These are phyloP conservation scores for Rhinichthys klamathensis DNA, from an alignment of 2,113 vertebrate species.

Conservation along the genomic window DNA sequence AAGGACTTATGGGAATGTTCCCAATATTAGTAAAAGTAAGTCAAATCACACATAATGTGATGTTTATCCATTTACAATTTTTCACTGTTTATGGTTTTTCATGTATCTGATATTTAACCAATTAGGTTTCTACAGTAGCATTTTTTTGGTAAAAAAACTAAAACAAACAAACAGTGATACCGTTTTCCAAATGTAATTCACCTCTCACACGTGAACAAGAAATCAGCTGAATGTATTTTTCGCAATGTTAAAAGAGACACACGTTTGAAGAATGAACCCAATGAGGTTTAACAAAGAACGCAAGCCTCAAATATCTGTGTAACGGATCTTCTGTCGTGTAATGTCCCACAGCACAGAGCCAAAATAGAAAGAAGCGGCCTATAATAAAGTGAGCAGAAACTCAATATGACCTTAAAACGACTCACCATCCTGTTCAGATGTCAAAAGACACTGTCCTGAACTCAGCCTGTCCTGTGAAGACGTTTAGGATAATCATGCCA, in stretches of 20 bases:
- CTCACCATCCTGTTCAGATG: background rate
- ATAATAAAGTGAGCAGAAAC: conserved; percentile 1
- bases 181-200: background rate
- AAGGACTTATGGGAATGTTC: too few species aligned
- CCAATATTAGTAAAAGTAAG: too few species aligned
- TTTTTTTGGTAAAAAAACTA: background rate
- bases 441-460: background rate
- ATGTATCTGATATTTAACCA: too few species aligned
- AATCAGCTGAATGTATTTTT: too few species aligned
- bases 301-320: background rate
- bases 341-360: background rate
- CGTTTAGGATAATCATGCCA: background rate
- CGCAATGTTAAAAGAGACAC: background rate
- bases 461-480: background rate
- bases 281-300: background rate
- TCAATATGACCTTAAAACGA: background rate
- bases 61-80: too few species aligned
- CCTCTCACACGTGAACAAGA: background rate
- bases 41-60: too few species aligned
- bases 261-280: too few species aligned
- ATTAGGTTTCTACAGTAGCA: background rate
- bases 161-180: background rate
- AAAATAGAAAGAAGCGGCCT: background rate
- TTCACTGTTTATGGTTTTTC: too few species aligned
- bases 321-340: background rate